Conservation (phyloP, 2,113 vertebrate genomes). For the Rousettus leschenaultii region DNA sequence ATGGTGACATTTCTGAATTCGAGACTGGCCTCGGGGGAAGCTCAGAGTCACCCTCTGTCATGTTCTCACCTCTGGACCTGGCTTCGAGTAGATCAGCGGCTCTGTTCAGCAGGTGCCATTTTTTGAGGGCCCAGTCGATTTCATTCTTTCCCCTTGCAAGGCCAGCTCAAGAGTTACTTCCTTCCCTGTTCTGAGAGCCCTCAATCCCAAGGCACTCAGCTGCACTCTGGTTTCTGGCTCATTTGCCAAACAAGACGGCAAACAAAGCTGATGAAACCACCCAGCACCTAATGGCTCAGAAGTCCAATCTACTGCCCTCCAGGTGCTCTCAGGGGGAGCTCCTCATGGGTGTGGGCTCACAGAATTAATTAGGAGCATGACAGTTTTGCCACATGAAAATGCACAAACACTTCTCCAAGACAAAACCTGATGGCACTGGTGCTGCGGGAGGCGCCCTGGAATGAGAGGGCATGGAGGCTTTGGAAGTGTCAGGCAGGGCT, state of each 20-base stretch:
- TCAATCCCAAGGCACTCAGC: not conserved
- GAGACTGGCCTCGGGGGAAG: not conserved
- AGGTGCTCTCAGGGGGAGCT: not conserved
- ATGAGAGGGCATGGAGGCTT: not conserved
- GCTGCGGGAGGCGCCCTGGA: not conserved
- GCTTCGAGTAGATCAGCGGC: not conserved
- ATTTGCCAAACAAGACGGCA: slow-evolving; percentile 62
- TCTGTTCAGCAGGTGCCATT: not conserved
- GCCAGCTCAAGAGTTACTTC: not conserved
- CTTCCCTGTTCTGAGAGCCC: not conserved
- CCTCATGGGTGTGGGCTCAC: not conserved
- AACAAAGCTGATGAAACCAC: slow-evolving; percentile 41
- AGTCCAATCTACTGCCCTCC: not conserved
- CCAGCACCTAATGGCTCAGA: not conserved
- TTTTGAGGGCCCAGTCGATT: not conserved
- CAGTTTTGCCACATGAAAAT: not conserved
- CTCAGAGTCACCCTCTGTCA: not conserved
- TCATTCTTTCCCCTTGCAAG: not conserved
- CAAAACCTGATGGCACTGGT: not conserved
- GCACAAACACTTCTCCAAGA: not conserved
- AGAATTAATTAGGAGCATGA: not conserved
- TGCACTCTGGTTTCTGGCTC: slow-evolving; percentile 56
- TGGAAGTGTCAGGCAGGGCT: not conserved
- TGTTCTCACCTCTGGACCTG: not conserved
- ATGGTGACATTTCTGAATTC: not conserved